Evolutionary conservation across 2,888 invertebrate genomes (phyloP).

Genomic region (Acrocyrtus sp.): DNA sequence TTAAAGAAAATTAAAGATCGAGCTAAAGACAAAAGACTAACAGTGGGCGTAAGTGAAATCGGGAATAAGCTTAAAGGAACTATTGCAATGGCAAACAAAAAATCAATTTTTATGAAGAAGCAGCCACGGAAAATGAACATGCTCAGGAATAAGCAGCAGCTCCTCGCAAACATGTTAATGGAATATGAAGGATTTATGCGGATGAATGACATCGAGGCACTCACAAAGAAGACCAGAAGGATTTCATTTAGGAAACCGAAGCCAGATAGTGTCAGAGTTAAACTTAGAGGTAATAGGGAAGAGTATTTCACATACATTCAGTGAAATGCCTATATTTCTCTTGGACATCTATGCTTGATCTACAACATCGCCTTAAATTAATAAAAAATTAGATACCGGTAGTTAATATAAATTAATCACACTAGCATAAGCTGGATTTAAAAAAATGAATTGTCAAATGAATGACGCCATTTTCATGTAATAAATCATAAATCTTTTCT

Average conservation of each 20-base stretch:
- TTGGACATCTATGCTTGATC: no score
- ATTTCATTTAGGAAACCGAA: slow-evolving; percentile 6
- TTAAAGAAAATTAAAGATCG: slow-evolving; percentile 52
- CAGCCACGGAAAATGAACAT: background rate
- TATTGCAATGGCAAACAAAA: background rate
- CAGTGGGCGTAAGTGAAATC: background rate
- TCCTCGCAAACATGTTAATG: slow-evolving; percentile 41
- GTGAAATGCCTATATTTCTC: no score
- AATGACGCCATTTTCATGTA: no score
- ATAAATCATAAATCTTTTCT: no score
- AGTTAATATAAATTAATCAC: no score
- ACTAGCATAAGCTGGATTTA: no score
- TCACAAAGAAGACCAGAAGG: background rate
- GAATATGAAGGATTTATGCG: slow-evolving; percentile 40
- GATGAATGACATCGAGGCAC: background rate
- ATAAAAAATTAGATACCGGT: no score
- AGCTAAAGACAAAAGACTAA: slow-evolving; percentile 24
- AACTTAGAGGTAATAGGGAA: slow-evolving; percentile 29
- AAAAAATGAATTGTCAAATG: no score
- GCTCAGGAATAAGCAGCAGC: slow-evolving; percentile 24
- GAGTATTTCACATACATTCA: slow-evolving; percentile 36
- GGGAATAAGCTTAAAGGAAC: background rate
- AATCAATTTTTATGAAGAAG: background rate
- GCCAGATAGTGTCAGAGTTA: slow-evolving; percentile 32
- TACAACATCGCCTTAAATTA: no score